phyloP scores from a whole-genome alignment of 2,797 vertebrate genomes.

The Garrulus glandarius region DNA sequence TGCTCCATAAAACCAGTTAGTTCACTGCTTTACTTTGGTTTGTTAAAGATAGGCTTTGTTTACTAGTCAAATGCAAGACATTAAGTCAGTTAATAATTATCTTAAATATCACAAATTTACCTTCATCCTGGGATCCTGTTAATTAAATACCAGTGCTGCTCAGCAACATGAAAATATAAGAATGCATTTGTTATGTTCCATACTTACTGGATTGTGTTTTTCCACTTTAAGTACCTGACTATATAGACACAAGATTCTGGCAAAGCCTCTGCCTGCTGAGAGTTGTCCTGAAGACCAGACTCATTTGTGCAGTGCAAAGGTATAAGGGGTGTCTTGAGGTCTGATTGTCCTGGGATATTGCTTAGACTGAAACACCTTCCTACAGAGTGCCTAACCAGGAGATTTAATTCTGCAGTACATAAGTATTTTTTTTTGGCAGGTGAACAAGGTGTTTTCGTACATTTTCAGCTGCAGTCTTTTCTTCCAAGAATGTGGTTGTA shows the following conservation, averaged over 20 bases:
- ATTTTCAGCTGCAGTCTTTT: neutral
- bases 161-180: neutral
- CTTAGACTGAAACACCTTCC: neutral
- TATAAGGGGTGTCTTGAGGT: neutral
- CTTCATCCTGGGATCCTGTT: neutral
- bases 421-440: fast-evolving
- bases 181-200: fast-evolving
- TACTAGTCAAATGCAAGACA: neutral
- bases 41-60: neutral
- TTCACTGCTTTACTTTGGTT: neutral
- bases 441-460: neutral
- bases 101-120: neutral
- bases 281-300: neutral
- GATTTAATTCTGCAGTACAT: neutral
- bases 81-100: neutral
- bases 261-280: neutral
- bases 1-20: neutral
- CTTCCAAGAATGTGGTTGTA: neutral
- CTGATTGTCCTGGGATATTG: neutral
- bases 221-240: neutral
- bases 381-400: neutral
- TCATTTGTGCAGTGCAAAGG: neutral
- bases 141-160: neutral
- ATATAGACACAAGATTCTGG: neutral
- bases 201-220: neutral